Evolutionary conservation across 2,888 invertebrate genomes (phyloP), one percentile per base, ranked within the genome.

Genomic region (Ariolimax columbianus): DNA sequence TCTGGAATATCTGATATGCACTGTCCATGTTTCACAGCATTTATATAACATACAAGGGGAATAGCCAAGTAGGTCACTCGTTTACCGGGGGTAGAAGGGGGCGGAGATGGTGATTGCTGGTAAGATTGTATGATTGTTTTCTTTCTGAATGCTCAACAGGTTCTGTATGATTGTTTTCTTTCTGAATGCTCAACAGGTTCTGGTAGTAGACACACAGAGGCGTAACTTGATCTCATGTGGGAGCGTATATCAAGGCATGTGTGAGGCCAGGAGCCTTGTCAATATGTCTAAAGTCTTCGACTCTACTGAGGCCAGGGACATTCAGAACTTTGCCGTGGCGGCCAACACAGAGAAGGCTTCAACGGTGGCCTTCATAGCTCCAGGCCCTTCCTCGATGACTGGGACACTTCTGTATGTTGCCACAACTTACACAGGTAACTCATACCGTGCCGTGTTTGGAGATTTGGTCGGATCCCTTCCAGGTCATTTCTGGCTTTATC

Each of bases 351-450:
- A 97, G 77, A 97, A 97, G 63, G 98, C 98, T 23, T 98, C 98
- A 73, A 98, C 98, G 30, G 98, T 99, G 84, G 98, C 98, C 86
- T 98, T 98, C 94, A 98, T 99, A 89, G 98, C 98, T 0, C 98
- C 98, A 0, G 98, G 98, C 1, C 87, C 88, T 2, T 75, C 81
- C 14, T 51, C 86, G 6, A 79, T 77, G 40, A 84, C 79, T 43
- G 82, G 86, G 47, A 70, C 93, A 86, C 94, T 98, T 38, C 97
- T 99, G 96, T 98, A 98, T 94, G 97, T 98, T 81, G 98, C 98
- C 77, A 98, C 98, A 73, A 98, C 98, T 2, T 91, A 91, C 82
- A 91, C 92, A 55, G 85, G 85, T 85, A 66, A 51, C n/a, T 72
- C n/a, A n/a, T n/a, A n/a, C n/a, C n/a, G n/a, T n/a, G n/a, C n/a